A percentile compares a stretch with the other conserved stretches of the same genome.
Evolutionary conservation across 2,797 vertebrate genomes (phyloP).

Genomic region (Scolopax bukidnonensis): DNA sequence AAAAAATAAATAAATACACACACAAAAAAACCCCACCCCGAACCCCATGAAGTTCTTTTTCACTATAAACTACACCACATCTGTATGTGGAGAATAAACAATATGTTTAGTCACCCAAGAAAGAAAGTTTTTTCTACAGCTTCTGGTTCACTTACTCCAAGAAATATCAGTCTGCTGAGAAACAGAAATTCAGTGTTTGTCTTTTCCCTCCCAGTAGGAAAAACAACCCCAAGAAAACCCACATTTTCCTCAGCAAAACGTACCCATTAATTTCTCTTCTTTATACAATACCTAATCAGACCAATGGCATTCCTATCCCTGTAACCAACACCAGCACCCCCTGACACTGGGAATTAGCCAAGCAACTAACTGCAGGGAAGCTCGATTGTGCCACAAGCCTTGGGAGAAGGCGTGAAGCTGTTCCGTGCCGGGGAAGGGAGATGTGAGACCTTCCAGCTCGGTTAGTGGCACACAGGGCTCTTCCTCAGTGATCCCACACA

Average conservation of each 20-base stretch:
- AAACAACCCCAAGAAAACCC: not conserved
- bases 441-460: not conserved
- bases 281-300: not conserved
- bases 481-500: not conserved
- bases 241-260: not conserved
- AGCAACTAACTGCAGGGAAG: not conserved
- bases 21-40: not conserved
- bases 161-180: not conserved
- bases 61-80: not conserved
- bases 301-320: not conserved
- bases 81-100: not conserved
- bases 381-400: fast-evolving
- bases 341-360: not conserved
- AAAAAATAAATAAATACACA: not conserved
- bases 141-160: not conserved
- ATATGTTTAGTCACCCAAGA: not conserved
- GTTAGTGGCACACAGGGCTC: fast-evolving
- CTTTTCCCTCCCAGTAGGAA: not conserved
- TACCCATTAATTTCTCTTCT: not conserved
- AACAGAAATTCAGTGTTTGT: not conserved
- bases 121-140: not conserved
- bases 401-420: not conserved
- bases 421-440: fast-evolving
- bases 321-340: not conserved
- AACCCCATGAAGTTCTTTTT: not conserved